phyloP scores from a whole-genome alignment of 2,113 vertebrate species.

The Baryphthengus martii region DNA sequence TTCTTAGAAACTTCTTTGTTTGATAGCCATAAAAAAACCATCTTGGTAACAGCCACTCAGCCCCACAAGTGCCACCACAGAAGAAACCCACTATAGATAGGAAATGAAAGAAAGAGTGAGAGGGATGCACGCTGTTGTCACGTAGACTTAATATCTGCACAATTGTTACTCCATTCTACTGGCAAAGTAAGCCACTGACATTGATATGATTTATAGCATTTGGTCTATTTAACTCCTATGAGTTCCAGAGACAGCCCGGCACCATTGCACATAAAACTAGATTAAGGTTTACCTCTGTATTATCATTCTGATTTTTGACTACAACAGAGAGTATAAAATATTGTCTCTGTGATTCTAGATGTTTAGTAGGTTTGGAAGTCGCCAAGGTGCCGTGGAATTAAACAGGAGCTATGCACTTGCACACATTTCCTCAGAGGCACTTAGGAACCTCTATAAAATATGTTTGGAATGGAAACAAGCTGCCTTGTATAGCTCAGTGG shows the following conservation, averaged over 20 bases:
- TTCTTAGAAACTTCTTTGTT: background rate
- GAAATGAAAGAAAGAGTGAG: background rate
- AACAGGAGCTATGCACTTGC: background rate
- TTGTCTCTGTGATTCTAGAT: background rate
- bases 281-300: background rate
- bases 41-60: background rate
- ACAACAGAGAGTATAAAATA: background rate
- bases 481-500: background rate
- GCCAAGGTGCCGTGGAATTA: background rate
- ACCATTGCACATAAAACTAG: fast-evolving
- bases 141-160: background rate
- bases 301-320: background rate
- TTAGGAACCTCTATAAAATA: background rate
- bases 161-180: background rate
- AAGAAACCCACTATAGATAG: background rate
- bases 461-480: background rate
- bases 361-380: background rate
- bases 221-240: background rate
- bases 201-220: background rate
- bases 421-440: background rate
- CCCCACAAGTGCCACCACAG: background rate
- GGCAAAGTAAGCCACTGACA: background rate
- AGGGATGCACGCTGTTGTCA: background rate
- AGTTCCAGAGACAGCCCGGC: background rate
- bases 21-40: background rate